A percentile compares a stretch with the other conserved stretches of the same genome.
These are phyloP conservation scores for Cydia pomonella DNA, from an alignment of 1,140 invertebrate genomes.

Conservation along the genomic window DNA sequence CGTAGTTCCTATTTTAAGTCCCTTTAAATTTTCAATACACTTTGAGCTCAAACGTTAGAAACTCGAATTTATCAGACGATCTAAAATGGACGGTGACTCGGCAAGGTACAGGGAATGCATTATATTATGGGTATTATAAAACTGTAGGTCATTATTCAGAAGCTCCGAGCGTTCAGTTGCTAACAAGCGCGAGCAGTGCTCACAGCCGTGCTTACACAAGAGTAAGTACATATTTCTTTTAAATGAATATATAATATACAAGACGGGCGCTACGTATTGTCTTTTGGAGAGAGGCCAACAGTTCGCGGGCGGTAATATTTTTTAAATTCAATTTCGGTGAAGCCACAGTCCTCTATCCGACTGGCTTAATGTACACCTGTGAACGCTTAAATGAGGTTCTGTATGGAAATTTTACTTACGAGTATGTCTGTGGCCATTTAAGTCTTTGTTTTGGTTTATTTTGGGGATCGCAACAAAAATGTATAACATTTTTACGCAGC, in stretches of 20 bases:
- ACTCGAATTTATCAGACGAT: slow-evolving; percentile 3
- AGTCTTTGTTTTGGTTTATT: neutral
- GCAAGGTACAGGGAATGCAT: slow-evolving; percentile 14
- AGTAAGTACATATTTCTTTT: slow-evolving; percentile 69
- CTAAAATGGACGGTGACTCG: slow-evolving; percentile 15
- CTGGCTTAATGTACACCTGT: slow-evolving; percentile 75
- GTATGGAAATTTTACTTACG: slow-evolving; percentile 55
- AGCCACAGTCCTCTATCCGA: slow-evolving; percentile 70
- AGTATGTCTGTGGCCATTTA: slow-evolving; percentile 32
- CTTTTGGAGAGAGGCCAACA: slow-evolving; percentile 74
- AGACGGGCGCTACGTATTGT: slow-evolving; percentile 69
- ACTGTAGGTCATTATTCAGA: slow-evolving; percentile 36
- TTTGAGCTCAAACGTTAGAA: neutral
- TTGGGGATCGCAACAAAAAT: neutral
- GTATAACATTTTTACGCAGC: neutral
- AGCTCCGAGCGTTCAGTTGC: slow-evolving; percentile 35
- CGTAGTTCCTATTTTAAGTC: neutral
- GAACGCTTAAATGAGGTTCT: slow-evolving; percentile 72
- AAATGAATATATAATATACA: slow-evolving; percentile 76
- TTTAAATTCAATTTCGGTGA: slow-evolving; percentile 78
- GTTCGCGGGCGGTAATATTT: slow-evolving; percentile 76
- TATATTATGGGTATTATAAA: slow-evolving; percentile 14
- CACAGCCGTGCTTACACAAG: slow-evolving; percentile 33
- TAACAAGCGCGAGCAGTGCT: slow-evolving; percentile 44
- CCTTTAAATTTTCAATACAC: slow-evolving; percentile 16